Evolutionary conservation across 2,888 invertebrate genomes (phyloP).

Genomic region (Cosmia trapezina): DNA sequence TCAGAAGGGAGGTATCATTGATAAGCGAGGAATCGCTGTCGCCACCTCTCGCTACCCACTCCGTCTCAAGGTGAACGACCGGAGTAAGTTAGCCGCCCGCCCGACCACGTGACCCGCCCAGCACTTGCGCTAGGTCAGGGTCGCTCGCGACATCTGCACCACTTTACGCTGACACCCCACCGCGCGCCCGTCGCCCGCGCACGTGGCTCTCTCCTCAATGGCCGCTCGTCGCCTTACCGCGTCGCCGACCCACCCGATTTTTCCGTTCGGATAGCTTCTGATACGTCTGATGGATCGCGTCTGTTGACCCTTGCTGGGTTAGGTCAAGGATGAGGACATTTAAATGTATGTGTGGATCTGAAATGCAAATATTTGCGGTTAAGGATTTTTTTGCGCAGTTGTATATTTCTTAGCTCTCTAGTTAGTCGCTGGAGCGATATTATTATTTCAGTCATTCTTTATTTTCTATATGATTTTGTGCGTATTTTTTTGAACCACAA

Average conservation of each 20-base stretch:
- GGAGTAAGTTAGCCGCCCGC: conserved; percentile 83
- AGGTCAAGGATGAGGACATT: conserved; percentile 81
- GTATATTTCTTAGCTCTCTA: background rate
- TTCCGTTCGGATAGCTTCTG: conserved; percentile 88
- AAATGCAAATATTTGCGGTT: conserved; percentile 20
- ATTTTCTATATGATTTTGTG: too few species aligned
- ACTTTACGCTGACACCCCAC: conserved; percentile 74
- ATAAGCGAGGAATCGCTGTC: conserved; percentile 67
- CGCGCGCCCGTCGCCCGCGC: conserved; percentile 45
- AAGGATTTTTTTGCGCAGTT: conserved; percentile 8
- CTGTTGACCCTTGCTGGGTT: conserved; percentile 78
- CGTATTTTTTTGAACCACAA: background rate
- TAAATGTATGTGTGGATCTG: conserved; percentile 56
- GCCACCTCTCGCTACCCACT: conserved; percentile 75
- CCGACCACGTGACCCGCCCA: conserved; percentile 88
- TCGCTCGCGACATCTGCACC: conserved; percentile 80
- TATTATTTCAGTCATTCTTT: background rate
- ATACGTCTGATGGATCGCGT: conserved; percentile 78
- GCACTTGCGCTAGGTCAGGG: conserved; percentile 89
- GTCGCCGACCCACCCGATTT: conserved; percentile 81
- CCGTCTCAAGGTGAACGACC: conserved; percentile 89
- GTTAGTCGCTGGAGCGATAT: background rate
- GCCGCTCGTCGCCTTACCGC: conserved; percentile 75
- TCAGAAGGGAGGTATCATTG: conserved; percentile 59
- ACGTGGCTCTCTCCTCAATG: conserved; percentile 68